Base-by-base conservation (phyloP, 2,797 vertebrate species). In the Microctenopoma steveboyesi region DNA sequence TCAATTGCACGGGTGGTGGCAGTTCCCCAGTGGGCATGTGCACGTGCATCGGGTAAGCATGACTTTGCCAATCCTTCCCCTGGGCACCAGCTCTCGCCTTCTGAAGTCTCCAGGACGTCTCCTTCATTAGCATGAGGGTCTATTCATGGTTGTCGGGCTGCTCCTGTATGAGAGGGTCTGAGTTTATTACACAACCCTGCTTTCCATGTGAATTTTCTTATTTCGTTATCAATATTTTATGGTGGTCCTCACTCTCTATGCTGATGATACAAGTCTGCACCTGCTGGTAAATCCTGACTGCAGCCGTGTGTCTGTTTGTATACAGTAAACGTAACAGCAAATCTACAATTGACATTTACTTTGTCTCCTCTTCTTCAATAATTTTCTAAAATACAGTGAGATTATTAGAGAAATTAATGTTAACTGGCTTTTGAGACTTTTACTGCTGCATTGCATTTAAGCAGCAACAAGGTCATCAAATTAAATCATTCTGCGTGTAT, bases 181-280 rank as follows among this genome's bases (percentile, higher is more conserved):
- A 49, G 16, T 42, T 49, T 61, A 28, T 63, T 50, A 27, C 64
- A 64, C 30, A 53, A 22, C 33, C 64, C 58, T 48, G 60, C 46
- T 67, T 72, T 55, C 62, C 69, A 33, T 73, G 48, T 46, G 62
- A 61, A 64, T 76, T 43, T 81, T n/a, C 42, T 66, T 39, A 75
- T 75, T 71, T 76, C 64, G 46, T 63, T 61, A 83, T 88, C 45
- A 86, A 86, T 88, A 79, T 86, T 86, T 86, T 33, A 90, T 84
- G 46, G 50, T 83, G 46, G 50, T 60, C 61, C 25, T 13, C 52
- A 50, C 60, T 66, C 57, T 68, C 55, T 60, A 2, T 52, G 46
- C 30, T 66, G 39, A 59, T 69, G 60, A 54, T 61, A 16, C 51
- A 39, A 42, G 46, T 6, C 16, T 53, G 47, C 16, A 22, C 18